Conservation (phyloP, 1,140 invertebrate genomes). For the Drosophila malerkotliana region DNA sequence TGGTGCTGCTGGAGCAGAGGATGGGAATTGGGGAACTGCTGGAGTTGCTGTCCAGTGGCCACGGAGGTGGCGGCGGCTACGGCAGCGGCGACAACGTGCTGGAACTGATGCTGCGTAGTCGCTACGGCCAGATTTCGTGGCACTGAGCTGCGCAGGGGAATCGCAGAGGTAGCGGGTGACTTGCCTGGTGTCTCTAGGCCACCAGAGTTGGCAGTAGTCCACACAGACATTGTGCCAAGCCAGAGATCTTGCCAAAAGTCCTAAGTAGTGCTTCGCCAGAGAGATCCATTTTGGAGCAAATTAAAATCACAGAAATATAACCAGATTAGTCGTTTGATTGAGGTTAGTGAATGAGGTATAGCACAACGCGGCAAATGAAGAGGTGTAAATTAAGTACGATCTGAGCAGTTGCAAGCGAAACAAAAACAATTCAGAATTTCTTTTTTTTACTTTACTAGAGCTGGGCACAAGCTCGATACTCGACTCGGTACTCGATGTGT, state of each 20-base stretch:
- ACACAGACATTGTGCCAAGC: constrained; percentile 83
- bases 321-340: constrained; percentile 18
- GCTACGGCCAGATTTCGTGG: constrained; percentile 16
- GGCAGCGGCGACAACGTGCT: constrained; percentile 72
- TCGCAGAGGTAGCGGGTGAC: constrained; percentile 7
- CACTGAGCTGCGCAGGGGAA: background rate
- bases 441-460: constrained; percentile 26
- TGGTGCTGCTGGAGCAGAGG: constrained; percentile 17
- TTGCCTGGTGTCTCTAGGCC: constrained; percentile 80
- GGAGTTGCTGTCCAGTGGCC: constrained; percentile 65
- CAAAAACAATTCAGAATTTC: constrained; percentile 34
- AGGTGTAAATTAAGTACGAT: constrained; percentile 64
- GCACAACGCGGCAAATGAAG: constrained; percentile 17
- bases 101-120: constrained; percentile 57
- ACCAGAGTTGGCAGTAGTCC: constrained; percentile 83
- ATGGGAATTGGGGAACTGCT: constrained; percentile 16
- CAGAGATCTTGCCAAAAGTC: constrained; percentile 5
- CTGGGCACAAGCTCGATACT: constrained; percentile 1
- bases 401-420: constrained; percentile 21
- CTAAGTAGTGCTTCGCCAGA: constrained; percentile 34
- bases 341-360: constrained; percentile 2
- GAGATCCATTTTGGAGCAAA: constrained; percentile 56
- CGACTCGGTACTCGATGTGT: background rate
- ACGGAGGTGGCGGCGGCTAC: constrained; percentile 70
- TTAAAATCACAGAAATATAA: constrained; percentile 16